Percentiles rank a stretch among this genome's conserved stretches.
phyloP scores from a whole-genome alignment of 2,797 vertebrate species.

The Parambassis ranga region DNA sequence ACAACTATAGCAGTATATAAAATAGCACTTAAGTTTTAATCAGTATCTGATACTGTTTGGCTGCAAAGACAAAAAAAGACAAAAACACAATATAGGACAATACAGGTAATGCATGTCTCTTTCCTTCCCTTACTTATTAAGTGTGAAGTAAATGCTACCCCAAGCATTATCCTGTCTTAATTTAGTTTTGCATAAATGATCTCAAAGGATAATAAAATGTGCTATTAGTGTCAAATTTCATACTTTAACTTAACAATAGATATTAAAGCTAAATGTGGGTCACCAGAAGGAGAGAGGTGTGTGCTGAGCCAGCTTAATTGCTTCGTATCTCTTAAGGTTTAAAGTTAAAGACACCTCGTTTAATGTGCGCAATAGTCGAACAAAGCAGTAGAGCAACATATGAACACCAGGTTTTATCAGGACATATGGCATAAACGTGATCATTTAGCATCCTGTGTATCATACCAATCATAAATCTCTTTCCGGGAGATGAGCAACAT shows the following conservation, averaged over 20 bases:
- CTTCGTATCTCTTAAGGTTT: conserved; percentile 32
- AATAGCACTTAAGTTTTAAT: background rate
- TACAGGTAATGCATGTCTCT: no score
- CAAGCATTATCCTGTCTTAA: conserved; percentile 17
- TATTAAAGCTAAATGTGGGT: conserved; percentile 64
- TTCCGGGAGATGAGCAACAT: conserved; percentile 30
- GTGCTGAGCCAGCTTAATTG: conserved; percentile 65
- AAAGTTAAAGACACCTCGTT: conserved; percentile 13
- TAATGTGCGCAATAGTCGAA: background rate
- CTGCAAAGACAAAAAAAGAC: no score
- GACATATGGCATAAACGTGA: background rate
- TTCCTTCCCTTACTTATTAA: no score
- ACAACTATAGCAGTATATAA: background rate
- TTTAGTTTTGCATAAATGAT: conserved; percentile 35
- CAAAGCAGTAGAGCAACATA: background rate
- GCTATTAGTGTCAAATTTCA: conserved; percentile 46
- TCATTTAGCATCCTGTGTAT: conserved; percentile 16
- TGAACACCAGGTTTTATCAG: background rate
- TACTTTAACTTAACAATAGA: conserved; percentile 30
- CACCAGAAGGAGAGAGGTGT: conserved; percentile 34
- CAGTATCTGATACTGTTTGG: background rate
- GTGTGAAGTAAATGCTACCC: conserved; percentile 46
- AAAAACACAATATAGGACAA: no score
- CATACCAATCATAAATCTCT: conserved; percentile 58
- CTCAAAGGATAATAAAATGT: conserved; percentile 51